Evolutionary conservation across 2,797 vertebrate genomes (phyloP).

Genomic region (Eulemur rubriventer): DNA sequence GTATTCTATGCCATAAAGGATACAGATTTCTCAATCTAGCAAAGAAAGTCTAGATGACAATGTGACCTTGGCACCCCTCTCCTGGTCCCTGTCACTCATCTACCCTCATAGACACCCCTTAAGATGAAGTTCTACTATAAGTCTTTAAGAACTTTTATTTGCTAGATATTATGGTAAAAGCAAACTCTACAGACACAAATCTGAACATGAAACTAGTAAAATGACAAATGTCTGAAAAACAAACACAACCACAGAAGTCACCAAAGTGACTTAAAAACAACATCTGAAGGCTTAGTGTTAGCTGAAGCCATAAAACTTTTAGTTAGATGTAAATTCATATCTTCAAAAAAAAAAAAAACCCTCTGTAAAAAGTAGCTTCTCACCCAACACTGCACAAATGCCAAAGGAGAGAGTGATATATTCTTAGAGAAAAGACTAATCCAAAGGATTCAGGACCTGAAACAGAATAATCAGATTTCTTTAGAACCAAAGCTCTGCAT

Average conservation of each 20-base stretch:
- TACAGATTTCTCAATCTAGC: background rate
- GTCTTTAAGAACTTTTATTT: background rate
- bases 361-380: conserved; percentile 24
- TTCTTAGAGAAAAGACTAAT: conserved; percentile 22
- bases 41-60: background rate
- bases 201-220: conserved; percentile 12
- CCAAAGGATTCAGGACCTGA: background rate
- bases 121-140: background rate
- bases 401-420: background rate
- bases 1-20: background rate
- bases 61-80: background rate
- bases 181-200: conserved; percentile 14
- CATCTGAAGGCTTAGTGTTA: background rate
- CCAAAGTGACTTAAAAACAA: conserved; percentile 44
- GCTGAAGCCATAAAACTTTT: background rate
- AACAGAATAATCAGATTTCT: conserved; percentile 24
- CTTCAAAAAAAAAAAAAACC: background rate
- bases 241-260: background rate
- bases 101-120: background rate
- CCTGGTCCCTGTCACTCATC: background rate
- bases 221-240: conserved; percentile 34
- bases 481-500: background rate
- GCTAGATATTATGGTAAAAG: conserved; percentile 1
- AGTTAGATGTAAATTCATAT: background rate
- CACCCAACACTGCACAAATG: background rate